These are phyloP conservation scores for Lasius platythorax DNA, from an alignment of 2,888 invertebrate species.

Conservation along the genomic window DNA sequence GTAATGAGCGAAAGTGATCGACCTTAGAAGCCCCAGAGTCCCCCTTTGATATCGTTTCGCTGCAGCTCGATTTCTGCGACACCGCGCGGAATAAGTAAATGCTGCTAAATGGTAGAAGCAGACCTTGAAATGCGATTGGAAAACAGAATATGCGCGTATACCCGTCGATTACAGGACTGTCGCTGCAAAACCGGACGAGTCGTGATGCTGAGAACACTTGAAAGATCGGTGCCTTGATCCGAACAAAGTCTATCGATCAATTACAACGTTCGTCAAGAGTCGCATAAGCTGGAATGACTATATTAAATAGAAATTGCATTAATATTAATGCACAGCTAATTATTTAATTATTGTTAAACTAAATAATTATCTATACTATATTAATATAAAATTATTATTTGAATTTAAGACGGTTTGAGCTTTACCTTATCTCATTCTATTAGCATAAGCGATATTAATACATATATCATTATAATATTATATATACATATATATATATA, in stretches of 20 bases:
- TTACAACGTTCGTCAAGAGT: background rate
- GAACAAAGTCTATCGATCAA: background rate
- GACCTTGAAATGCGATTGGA: conserved; percentile 74
- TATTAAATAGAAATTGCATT: conserved; percentile 17
- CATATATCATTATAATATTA: background rate
- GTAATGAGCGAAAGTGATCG: conserved; percentile 82
- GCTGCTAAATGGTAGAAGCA: conserved; percentile 72
- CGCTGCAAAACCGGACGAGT: conserved; percentile 24
- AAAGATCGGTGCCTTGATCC: conserved; percentile 20
- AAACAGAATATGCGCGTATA: conserved; percentile 62
- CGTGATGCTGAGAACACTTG: conserved; percentile 37
- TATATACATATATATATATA: background rate
- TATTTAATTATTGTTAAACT: conserved; percentile 5
- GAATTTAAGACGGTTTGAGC: background rate
- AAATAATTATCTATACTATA: background rate
- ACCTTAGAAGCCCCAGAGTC: conserved; percentile 75
- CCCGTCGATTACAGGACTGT: conserved; percentile 35
- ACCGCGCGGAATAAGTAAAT: conserved; percentile 49
- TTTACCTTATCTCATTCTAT: background rate
- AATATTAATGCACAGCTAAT: background rate
- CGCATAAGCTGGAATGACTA: background rate
- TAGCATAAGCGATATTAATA: background rate
- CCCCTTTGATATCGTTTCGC: conserved; percentile 65
- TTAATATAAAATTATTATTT: background rate
- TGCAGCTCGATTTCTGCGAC: conserved; percentile 70